phyloP scores from a whole-genome alignment of 2,797 vertebrate genomes.

The Caiman crocodilus region DNA sequence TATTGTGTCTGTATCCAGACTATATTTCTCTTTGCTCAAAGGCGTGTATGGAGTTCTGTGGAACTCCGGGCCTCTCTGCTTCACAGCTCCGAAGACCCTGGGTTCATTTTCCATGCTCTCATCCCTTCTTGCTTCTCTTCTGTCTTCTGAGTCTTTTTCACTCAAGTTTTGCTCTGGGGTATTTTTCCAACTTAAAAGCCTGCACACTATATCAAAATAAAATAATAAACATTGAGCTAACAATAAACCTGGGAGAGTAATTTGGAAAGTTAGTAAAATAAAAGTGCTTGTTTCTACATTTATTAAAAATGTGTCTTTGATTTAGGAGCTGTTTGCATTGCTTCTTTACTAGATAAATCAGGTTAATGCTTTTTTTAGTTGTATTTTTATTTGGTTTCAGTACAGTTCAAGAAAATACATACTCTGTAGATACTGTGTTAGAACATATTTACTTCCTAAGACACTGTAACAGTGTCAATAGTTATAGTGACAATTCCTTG shows the following conservation, averaged over 20 bases:
- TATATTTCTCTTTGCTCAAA: background rate
- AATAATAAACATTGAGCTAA: background rate
- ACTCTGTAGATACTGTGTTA: background rate
- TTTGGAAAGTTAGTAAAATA: background rate
- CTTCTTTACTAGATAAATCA: background rate
- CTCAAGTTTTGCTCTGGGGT: background rate
- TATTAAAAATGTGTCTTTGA: background rate
- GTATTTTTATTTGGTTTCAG: background rate
- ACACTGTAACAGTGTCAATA: background rate
- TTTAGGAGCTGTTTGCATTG: background rate
- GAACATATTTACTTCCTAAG: background rate
- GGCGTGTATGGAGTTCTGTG: background rate
- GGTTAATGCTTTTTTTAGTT: background rate
- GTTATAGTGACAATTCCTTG: background rate
- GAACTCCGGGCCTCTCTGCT: background rate
- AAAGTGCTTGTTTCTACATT: background rate
- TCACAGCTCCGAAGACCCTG: background rate
- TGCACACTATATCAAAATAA: background rate
- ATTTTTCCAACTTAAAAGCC: background rate
- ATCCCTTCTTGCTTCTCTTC: background rate
- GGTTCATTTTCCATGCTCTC: background rate
- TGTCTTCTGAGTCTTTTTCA: background rate
- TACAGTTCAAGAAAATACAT: background rate
- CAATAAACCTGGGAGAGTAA: accelerated
- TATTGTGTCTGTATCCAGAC: background rate